phyloP scores from a whole-genome alignment of 2,113 vertebrate genomes.

The Gallinago jamesoni region DNA sequence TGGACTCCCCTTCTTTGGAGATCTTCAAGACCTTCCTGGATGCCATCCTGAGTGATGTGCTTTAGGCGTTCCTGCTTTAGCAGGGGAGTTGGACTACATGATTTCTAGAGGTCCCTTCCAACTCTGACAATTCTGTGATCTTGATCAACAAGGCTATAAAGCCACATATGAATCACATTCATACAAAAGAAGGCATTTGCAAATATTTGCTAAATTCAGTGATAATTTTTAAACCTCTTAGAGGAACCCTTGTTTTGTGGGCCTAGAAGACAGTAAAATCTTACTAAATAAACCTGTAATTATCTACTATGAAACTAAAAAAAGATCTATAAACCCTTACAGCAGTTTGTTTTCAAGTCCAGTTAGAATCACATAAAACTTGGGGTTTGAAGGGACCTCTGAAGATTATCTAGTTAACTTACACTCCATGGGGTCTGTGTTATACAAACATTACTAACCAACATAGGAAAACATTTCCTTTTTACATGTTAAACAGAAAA shows the following conservation, averaged over 20 bases:
- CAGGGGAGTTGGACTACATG: too few relatives aligned
- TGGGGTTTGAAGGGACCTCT: not conserved
- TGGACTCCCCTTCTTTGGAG: too few relatives aligned
- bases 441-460: not conserved
- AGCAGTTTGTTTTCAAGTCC: not conserved
- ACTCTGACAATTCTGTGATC: too few relatives aligned
- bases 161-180: not conserved
- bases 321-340: not conserved
- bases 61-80: too few relatives aligned
- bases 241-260: not conserved
- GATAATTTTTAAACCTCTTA: not conserved
- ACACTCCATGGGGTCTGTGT: rapidly evolving
- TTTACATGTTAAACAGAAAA: not conserved
- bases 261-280: not conserved
- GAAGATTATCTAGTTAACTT: not conserved
- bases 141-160: not conserved
- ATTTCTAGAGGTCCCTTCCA: too few relatives aligned
- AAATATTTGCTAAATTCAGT: not conserved
- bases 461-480: not conserved
- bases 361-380: not conserved
- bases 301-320: not conserved
- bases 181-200: not conserved
- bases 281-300: not conserved
- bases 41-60: too few relatives aligned
- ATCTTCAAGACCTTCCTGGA: too few relatives aligned